phyloP scores from a whole-genome alignment of 1,140 invertebrate species.

The Aporrectodea caliginosa region DNA sequence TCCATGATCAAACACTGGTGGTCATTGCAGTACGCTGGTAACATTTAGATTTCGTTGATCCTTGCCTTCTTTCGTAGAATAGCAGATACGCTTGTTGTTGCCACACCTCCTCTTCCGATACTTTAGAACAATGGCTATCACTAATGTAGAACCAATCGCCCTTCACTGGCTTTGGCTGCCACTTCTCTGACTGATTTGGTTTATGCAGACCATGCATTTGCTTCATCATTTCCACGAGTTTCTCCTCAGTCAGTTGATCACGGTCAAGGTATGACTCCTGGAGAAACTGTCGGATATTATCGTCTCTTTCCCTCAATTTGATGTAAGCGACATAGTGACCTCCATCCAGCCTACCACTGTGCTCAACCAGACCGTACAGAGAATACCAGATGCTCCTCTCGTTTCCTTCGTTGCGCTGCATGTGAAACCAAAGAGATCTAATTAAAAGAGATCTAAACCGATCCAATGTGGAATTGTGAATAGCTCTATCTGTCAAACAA shows the following conservation, averaged over 20 bases:
- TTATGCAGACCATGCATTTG: constrained; percentile 34
- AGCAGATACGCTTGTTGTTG: constrained; percentile 89
- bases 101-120: constrained; percentile 69
- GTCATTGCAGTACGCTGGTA: too few species aligned
- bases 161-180: constrained; percentile 46
- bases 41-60: too few species aligned
- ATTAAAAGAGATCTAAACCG: too few species aligned
- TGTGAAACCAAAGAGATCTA: too few species aligned
- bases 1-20: too few species aligned
- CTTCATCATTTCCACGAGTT: constrained; percentile 39
- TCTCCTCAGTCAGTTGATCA: constrained; percentile 37
- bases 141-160: constrained; percentile 91
- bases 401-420: constrained; percentile 44
- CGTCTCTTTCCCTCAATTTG: constrained; percentile 51
- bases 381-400: constrained; percentile 71
- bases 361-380: constrained; percentile 90
- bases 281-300: constrained; percentile 45
- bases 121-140: constrained; percentile 76
- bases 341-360: constrained; percentile 80
- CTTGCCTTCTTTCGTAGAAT: constrained; percentile 76
- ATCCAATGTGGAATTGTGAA: too few species aligned
- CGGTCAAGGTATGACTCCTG: constrained; percentile 36
- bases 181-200: background rate
- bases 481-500: too few species aligned
- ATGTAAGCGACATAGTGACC: constrained; percentile 96